Evolutionary conservation across 2,797 vertebrate genomes (phyloP), one percentile per base, ranked within the genome.

Genomic region (Danio albolineatus): DNA sequence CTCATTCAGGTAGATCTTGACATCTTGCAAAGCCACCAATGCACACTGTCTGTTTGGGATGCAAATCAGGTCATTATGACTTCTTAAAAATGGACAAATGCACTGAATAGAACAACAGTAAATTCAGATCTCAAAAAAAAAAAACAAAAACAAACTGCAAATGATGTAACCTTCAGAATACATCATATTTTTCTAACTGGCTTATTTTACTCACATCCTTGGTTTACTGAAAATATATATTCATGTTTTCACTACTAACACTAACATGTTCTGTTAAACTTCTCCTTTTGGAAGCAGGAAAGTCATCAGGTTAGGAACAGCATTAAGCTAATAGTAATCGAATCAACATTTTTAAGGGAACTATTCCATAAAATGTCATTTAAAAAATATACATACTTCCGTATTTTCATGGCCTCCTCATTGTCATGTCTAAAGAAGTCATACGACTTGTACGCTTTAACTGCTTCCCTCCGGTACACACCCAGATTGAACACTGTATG

Each of bases 401-500:
- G 95, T 87, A 99, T 99, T 89, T 92, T 96, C 98, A 99, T 99
- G 88, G 98, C 98, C 82, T 97, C 96, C 53, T 95, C 92, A 0
- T 99, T 99, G 90, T 99, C 97, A 0, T 99, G 98, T 49, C 97
- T 95, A 90, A 99, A 99, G 92, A 99, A 99, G 82, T 99, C 96
- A 0, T 97, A 99, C 74, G 98, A 99, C 72, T 98, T 97, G 82
- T 99, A 99, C 1, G 97, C 92, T 86, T 94, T 94, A 78, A 99
- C 97, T 0, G 97, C 97, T 86, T 98, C 94, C 53, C 97, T 95
- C 80, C 98, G 96, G 80, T 99, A 99, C n/a, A 97, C 96, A 7
- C 97, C 98, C 87, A 99, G 89, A 89, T 99, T 99, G 89, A 99
- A 99, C 84, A 99, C 98, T 98, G 90, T 7, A 80, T 86, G 82